Evolutionary conservation across 2,113 vertebrate genomes (phyloP).

Genomic region (Perognathus longimembris): DNA sequence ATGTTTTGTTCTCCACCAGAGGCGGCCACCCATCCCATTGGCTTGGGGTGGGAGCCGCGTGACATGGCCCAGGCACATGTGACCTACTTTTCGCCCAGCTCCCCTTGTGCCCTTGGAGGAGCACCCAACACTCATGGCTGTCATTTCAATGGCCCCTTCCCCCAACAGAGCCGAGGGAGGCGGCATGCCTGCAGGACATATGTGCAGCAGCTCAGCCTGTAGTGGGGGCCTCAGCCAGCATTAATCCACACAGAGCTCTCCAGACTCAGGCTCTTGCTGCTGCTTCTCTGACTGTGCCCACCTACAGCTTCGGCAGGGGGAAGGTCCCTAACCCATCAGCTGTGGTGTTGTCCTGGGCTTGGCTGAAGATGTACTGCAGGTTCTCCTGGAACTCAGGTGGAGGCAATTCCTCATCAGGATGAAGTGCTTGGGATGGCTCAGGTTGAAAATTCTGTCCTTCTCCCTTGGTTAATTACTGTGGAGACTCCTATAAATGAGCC

Average conservation of each 20-base stretch:
- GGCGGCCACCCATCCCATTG: slow-evolving; percentile 88
- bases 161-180: slow-evolving; percentile 83
- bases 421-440: not conserved
- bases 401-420: not conserved
- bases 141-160: slow-evolving; percentile 79
- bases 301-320: accelerated
- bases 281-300: not conserved
- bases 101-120: slow-evolving; percentile 85
- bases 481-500: not conserved
- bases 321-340: not conserved
- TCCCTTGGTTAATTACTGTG: not conserved
- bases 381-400: not conserved
- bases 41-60: slow-evolving; percentile 88
- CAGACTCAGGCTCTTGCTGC: not conserved
- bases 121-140: slow-evolving; percentile 78
- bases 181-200: slow-evolving; percentile 81
- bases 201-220: slow-evolving; percentile 48
- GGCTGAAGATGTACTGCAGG: not conserved
- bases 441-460: not conserved
- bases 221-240: not conserved
- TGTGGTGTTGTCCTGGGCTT: not conserved
- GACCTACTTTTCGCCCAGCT: slow-evolving; percentile 89
- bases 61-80: slow-evolving; percentile 87
- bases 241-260: not conserved
- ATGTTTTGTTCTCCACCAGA: slow-evolving; percentile 83